Conservation (phyloP, 2,797 vertebrate genomes). For the Cryptoprocta ferox region DNA sequence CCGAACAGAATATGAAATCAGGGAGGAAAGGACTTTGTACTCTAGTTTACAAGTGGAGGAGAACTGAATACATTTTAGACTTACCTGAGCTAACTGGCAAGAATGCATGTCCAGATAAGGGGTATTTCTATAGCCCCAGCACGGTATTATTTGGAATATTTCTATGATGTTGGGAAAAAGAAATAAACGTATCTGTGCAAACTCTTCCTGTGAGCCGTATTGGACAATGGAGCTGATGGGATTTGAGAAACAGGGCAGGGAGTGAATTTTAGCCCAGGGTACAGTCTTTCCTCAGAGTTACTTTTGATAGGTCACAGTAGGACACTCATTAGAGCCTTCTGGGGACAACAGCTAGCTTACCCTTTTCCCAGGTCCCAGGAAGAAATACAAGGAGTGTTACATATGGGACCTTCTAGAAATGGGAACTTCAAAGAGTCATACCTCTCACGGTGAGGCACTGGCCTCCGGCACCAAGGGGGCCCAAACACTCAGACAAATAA, state of each 20-base stretch:
- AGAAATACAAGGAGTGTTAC: neutral
- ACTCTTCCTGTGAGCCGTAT: neutral
- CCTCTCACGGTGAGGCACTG: neutral
- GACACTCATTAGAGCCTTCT: neutral
- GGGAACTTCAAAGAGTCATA: neutral
- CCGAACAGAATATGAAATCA: neutral
- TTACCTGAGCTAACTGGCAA: neutral
- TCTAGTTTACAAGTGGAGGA: neutral
- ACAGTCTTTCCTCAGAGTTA: neutral
- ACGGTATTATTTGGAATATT: neutral
- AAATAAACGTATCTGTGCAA: neutral
- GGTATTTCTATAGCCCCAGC: neutral
- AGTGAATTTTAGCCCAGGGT: neutral
- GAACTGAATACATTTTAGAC: neutral
- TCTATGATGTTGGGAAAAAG: neutral
- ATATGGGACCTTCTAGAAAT: neutral
- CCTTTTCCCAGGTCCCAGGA: neutral
- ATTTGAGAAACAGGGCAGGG: neutral
- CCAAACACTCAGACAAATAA: neutral
- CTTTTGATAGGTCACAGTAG: neutral
- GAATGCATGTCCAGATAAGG: neutral
- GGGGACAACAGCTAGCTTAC: neutral
- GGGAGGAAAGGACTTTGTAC: neutral
- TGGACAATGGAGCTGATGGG: neutral
- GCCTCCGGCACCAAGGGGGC: neutral